phyloP scores from a whole-genome alignment of 1,140 invertebrate species.

The Matsumurasca onukii region DNA sequence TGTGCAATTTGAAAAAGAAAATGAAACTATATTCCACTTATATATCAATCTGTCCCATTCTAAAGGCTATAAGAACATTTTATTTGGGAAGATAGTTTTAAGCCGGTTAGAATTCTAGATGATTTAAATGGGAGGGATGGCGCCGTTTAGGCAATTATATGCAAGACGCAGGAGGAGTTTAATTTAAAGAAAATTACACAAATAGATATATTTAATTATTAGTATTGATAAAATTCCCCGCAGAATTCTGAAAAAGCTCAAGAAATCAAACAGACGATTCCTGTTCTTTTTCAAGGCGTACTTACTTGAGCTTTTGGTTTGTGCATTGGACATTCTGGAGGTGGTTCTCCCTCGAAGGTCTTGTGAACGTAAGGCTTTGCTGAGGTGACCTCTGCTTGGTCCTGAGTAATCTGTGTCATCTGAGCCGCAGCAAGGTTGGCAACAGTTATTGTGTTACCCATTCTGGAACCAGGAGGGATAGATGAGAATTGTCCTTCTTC shows the following conservation, averaged over 20 bases:
- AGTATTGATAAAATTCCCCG: conserved; percentile 21
- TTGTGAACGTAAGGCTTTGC: conserved; percentile 11
- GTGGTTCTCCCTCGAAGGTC: conserved; percentile 49
- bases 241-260: conserved; percentile 27
- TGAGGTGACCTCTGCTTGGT: background rate
- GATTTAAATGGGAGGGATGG: too few relatives aligned
- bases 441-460: conserved; percentile 30
- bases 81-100: too few relatives aligned
- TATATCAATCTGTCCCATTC: too few relatives aligned
- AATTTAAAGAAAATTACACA: too few relatives aligned
- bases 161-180: too few relatives aligned
- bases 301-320: conserved; percentile 46
- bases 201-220: conserved; percentile 21
- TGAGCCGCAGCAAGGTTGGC: conserved; percentile 29
- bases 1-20: too few relatives aligned
- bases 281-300: background rate
- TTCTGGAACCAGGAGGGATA: conserved; percentile 14
- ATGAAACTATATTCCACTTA: too few relatives aligned
- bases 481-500: too few relatives aligned
- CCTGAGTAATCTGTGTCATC: background rate
- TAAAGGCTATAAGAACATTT: too few relatives aligned
- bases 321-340: conserved; percentile 77
- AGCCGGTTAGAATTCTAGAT: too few relatives aligned
- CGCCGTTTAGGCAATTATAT: too few relatives aligned
- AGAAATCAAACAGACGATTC: too few relatives aligned